Evolutionary conservation across 2,797 vertebrate species (phyloP), one percentile per base, ranked within the genome.

Genomic region (Kryptolebias ocellatus): DNA sequence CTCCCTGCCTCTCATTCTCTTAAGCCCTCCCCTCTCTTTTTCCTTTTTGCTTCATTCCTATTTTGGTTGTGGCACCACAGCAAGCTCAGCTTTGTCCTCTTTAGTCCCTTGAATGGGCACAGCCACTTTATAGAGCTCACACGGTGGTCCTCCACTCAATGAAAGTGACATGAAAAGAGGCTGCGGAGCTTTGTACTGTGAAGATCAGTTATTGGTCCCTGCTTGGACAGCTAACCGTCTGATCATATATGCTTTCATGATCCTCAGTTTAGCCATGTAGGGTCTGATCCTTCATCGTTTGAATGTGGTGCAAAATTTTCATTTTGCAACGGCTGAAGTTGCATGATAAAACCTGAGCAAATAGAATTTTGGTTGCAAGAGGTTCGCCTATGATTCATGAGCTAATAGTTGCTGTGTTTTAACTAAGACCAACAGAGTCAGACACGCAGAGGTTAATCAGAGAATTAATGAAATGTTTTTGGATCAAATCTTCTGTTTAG

Each of bases 111-210:
- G 89, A 93, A 93, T 92, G 80, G 89, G 66, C 72, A 60, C 67
- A 79, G 81, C 90, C 92, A 92, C 91, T 94, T 93, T 90, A 91
- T 75, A 85, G 74, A 81, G 88, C 84, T 87, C 61, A 49, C 76
- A 76, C 85, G 60, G 72, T 88, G 80, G 85, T 84, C 83, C 88
- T 89, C 81, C 88, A 87, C 90, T 92, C 85, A 90, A 90, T 90
- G 90, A 87, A 92, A 88, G 88, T 92, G 87, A 95, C 91, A 95
- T 95, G 92, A 95, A 95, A 95, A 94, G 92, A 90, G 81, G 74
- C 80, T 83, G 88, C 83, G 64, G 79, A 89, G 92, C 93, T 95
- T 95, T 95, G 93, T 94, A 93, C 90, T 91, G 72, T 78, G 85
- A 93, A 92, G 90, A 94, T 93, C 91, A 93, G 91, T 94, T 93